Evolutionary conservation across 2,113 vertebrate species (phyloP).

Genomic region (Sardina pilchardus): DNA sequence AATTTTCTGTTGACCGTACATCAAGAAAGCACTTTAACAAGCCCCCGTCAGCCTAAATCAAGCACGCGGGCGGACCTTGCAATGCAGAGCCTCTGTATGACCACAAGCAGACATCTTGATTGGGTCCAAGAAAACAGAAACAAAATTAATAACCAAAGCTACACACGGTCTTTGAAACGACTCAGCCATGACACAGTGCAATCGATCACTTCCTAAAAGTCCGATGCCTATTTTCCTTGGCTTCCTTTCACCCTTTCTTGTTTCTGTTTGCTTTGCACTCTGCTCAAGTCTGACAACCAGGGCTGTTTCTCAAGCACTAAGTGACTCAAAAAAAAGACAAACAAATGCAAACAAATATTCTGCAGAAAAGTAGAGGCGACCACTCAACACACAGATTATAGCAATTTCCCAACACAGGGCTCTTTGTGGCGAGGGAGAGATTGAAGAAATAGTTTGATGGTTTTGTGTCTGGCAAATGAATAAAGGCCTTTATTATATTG

Average conservation of each 20-base stretch:
- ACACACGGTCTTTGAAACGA: slow-evolving; percentile 21
- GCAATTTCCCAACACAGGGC: neutral
- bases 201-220: slow-evolving; percentile 27
- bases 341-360: slow-evolving; percentile 15
- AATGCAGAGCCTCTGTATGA: neutral
- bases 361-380: neutral
- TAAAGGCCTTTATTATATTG: neutral
- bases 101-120: slow-evolving; percentile 7
- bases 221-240: slow-evolving; percentile 36
- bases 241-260: slow-evolving; percentile 8
- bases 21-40: neutral
- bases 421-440: slow-evolving; percentile 2
- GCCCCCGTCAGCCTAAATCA: neutral
- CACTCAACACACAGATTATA: neutral
- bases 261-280: slow-evolving; percentile 28
- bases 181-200: slow-evolving; percentile 17
- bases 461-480: neutral
- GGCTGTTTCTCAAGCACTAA: neutral
- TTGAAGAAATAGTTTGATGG: neutral
- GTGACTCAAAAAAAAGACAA: slow-evolving; percentile 15
- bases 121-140: neutral
- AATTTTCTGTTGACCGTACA: neutral
- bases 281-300: slow-evolving; percentile 5
- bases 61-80: neutral
- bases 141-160: slow-evolving; percentile 20